Conservation (phyloP, 2,797 vertebrate species). For the Xenentodon cancila region DNA sequence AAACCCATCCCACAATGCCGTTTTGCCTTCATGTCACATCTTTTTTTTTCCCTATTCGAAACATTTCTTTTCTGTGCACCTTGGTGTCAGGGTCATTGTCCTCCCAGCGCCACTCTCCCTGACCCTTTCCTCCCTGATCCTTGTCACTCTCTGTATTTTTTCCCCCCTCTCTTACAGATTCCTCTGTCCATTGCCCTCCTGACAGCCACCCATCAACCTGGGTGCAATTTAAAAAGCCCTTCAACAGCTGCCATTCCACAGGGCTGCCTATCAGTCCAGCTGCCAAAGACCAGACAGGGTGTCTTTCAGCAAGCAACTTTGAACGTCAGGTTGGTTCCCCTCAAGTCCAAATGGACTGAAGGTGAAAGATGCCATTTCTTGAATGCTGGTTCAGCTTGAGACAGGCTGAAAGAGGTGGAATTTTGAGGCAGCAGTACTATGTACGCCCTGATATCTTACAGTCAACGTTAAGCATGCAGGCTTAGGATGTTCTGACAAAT, state of each 20-base stretch:
- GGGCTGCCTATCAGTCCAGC: constrained; percentile 77
- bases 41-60: constrained; percentile 19
- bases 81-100: constrained; percentile 59
- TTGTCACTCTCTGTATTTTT: constrained; percentile 11
- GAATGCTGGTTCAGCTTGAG: constrained; percentile 50
- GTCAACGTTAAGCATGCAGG: constrained; percentile 37
- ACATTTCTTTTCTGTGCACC: constrained; percentile 32
- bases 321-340: constrained; percentile 60
- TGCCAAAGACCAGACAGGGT: constrained; percentile 77
- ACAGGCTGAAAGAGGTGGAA: constrained; percentile 38
- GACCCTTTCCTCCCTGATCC: constrained; percentile 16
- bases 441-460: constrained; percentile 36
- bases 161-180: constrained; percentile 31
- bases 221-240: constrained; percentile 81
- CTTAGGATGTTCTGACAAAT: constrained; percentile 13
- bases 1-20: neutral
- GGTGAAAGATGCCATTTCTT: constrained; percentile 74
- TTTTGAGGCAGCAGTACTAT: constrained; percentile 13
- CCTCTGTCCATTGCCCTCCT: constrained; percentile 69
- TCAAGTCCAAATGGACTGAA: constrained; percentile 69
- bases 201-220: constrained; percentile 78
- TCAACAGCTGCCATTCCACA: constrained; percentile 80
- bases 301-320: constrained; percentile 64
- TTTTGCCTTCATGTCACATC: neutral
- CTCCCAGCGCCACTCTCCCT: constrained; percentile 6